These are phyloP conservation scores for Ploceus nigricollis DNA, from an alignment of 2,113 vertebrate genomes.

Conservation along the genomic window DNA sequence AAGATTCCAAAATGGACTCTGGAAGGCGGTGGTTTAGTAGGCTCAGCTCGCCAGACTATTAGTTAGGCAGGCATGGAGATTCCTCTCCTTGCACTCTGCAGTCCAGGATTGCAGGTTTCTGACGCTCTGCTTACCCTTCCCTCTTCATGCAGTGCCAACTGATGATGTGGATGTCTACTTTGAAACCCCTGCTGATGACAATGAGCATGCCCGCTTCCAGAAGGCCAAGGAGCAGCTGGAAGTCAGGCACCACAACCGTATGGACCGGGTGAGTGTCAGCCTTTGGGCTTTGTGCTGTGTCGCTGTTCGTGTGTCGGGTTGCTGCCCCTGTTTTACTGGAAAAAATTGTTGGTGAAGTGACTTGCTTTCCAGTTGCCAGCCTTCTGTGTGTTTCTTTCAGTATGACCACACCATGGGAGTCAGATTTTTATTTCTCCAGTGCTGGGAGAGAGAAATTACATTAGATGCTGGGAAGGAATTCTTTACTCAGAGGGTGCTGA, in stretches of 20 bases:
- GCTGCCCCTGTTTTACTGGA: background rate
- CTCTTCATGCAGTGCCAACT: slow-evolving; percentile 75
- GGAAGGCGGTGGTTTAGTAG: background rate
- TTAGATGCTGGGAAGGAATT: background rate
- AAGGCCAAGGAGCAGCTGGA: slow-evolving; percentile 97
- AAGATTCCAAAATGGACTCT: background rate
- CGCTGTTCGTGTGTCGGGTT: accelerated
- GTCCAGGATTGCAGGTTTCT: background rate
- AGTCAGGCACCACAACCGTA: slow-evolving; percentile 91
- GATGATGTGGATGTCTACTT: slow-evolving; percentile 97
- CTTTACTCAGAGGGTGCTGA: background rate
- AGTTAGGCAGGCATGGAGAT: background rate
- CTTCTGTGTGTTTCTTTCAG: background rate
- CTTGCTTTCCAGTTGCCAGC: background rate
- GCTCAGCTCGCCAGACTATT: background rate
- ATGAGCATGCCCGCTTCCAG: slow-evolving; percentile 95
- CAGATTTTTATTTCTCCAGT: background rate
- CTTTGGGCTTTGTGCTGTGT: too few relatives aligned
- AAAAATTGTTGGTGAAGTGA: too few relatives aligned
- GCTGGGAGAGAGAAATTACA: background rate
- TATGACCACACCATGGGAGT: background rate
- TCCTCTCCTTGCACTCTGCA: background rate
- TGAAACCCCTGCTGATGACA: slow-evolving; percentile 93
- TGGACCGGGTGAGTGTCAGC: slow-evolving; percentile 85
- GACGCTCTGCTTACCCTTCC: background rate